A percentile compares a stretch with the other conserved stretches of the same genome.
Evolutionary conservation across 2,797 vertebrate genomes (phyloP).

Genomic region (Silurus aristotelis): DNA sequence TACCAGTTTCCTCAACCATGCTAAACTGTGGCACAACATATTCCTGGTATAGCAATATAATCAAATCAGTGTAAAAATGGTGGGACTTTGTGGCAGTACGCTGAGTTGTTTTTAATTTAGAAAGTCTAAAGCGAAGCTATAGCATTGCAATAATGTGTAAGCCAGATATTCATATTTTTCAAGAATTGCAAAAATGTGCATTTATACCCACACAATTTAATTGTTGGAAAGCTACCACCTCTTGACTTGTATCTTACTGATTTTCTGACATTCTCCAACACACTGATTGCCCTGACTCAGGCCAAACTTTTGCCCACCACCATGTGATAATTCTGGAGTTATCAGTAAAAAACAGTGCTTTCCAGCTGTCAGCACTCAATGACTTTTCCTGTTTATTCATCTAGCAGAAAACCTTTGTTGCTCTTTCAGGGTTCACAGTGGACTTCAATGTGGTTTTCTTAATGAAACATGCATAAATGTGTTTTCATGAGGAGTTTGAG

Average conservation of each 20-base stretch:
- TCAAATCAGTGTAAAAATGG: too few relatives aligned
- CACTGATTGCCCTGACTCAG: not conserved
- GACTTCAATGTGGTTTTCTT: not conserved
- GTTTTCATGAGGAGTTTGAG: not conserved
- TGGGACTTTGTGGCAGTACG: too few relatives aligned
- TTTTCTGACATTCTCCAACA: slow-evolving; percentile 3
- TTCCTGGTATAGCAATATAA: too few relatives aligned
- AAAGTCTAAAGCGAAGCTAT: too few relatives aligned
- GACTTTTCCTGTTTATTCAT: slow-evolving; percentile 9
- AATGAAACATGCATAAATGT: not conserved
- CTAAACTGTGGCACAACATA: too few relatives aligned
- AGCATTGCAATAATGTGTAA: too few relatives aligned
- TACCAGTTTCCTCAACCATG: too few relatives aligned
- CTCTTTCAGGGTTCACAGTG: not conserved
- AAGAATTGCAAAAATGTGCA: too few relatives aligned
- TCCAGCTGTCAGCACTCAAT: not conserved
- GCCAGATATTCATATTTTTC: too few relatives aligned
- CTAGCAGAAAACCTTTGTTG: not conserved
- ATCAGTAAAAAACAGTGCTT: not conserved
- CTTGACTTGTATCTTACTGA: not conserved
- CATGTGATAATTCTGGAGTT: slow-evolving; percentile 39
- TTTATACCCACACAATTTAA: too few relatives aligned
- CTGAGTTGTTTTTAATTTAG: too few relatives aligned
- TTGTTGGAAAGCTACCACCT: not conserved
- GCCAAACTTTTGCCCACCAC: not conserved